Conservation (phyloP, 1,140 invertebrate genomes). For the Drosophila jambulina region DNA sequence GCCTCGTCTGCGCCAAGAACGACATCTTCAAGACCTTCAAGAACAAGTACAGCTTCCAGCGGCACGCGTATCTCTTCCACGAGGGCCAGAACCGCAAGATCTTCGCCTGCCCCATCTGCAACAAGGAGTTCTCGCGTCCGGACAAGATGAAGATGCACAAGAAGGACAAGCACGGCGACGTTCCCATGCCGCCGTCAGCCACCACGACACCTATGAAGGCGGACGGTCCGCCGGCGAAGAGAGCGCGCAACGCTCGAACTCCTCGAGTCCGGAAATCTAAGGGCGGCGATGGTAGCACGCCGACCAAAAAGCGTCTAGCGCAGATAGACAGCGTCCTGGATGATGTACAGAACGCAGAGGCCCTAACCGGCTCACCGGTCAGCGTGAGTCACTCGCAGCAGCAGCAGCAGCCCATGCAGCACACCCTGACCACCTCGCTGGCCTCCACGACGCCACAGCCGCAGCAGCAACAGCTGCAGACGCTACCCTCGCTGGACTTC, state of each 20-base stretch:
- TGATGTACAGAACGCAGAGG: constrained; percentile 74
- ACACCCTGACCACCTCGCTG: constrained; percentile 40
- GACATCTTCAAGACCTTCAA: constrained; percentile 96
- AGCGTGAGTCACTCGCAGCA: constrained; percentile 44
- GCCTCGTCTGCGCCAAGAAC: constrained; percentile 95
- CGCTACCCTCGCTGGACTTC: constrained; percentile 75
- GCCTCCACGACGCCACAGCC: constrained; percentile 38
- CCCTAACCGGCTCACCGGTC: constrained; percentile 7
- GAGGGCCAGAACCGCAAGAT: constrained; percentile 96
- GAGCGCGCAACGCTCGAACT: constrained; percentile 60
- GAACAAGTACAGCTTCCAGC: constrained; percentile 97
- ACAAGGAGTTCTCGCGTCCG: constrained; percentile 95
- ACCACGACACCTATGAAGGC: constrained; percentile 59
- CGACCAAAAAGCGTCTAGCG: constrained; percentile 71
- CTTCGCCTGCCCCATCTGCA: constrained; percentile 95
- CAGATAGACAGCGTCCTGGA: constrained; percentile 81
- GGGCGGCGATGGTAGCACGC: constrained; percentile 50
- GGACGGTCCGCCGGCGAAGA: constrained; percentile 57
- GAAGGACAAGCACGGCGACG: constrained; percentile 92
- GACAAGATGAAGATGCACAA: constrained; percentile 98
- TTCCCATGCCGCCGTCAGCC: constrained; percentile 58
- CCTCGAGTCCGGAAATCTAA: constrained; percentile 73
- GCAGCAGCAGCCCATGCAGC: constrained; percentile 50
- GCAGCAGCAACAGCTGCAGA: constrained; percentile 66
- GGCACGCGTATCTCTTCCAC: constrained; percentile 96